Percentiles rank a stretch among this genome's conserved stretches.
phyloP scores from a whole-genome alignment of 2,113 vertebrate species.

The Chinchilla lanigera region DNA sequence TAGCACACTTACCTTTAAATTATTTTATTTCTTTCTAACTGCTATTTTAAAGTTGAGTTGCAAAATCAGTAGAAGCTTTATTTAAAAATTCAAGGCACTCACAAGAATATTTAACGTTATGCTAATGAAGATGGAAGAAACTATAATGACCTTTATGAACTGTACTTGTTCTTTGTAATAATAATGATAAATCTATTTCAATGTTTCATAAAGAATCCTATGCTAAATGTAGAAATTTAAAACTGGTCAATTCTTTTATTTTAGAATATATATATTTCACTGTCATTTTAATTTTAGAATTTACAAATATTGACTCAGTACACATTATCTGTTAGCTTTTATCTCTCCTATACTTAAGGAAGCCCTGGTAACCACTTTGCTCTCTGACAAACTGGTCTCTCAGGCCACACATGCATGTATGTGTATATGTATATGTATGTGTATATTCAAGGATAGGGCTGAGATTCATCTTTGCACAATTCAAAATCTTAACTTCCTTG shows the following conservation, averaged over 20 bases:
- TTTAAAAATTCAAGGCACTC: neutral
- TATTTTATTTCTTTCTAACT: constrained; percentile 39
- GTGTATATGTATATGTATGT: neutral
- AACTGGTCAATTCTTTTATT: neutral
- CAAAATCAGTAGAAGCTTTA: constrained; percentile 15
- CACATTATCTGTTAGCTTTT: neutral
- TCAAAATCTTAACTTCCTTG: neutral
- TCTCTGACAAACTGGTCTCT: neutral
- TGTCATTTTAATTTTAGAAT: constrained; percentile 38
- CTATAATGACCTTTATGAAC: neutral
- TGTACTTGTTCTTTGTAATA: constrained; percentile 12
- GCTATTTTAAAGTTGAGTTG: neutral
- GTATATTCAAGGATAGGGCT: neutral
- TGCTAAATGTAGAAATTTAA: constrained; percentile 27
- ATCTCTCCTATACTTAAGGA: neutral
- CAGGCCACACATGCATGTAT: neutral
- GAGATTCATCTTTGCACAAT: neutral
- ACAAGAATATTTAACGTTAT: constrained; percentile 23
- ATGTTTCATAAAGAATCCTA: constrained; percentile 23
- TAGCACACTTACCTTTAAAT: neutral
- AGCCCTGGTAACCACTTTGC: neutral
- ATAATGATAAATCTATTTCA: constrained; percentile 22
- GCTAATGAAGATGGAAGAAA: constrained; percentile 18
- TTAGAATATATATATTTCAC: constrained; percentile 7
- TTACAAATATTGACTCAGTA: constrained; percentile 34